phyloP scores from a whole-genome alignment of 2,888 invertebrate genomes.

The Marasmarcha lunaedactyla region DNA sequence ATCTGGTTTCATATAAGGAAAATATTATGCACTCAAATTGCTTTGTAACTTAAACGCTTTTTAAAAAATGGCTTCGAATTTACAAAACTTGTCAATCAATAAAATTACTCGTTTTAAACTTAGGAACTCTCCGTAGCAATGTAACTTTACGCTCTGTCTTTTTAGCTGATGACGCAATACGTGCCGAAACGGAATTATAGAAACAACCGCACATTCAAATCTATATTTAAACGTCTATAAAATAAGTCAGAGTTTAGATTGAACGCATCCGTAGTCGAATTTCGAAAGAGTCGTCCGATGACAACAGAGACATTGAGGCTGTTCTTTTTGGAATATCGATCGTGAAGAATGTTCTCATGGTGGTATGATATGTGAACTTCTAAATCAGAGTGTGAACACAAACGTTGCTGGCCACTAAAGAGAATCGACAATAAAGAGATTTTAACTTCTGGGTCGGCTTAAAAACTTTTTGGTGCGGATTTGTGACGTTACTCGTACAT shows the following conservation, averaged over 20 bases:
- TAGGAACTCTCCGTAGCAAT: no score
- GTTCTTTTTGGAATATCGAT: conserved; percentile 68
- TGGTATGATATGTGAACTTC: conserved; percentile 60
- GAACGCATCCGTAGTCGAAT: conserved; percentile 29
- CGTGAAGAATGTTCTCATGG: conserved; percentile 66
- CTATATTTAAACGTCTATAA: conserved; percentile 15
- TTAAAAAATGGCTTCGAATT: no score
- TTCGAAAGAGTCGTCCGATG: conserved; percentile 62
- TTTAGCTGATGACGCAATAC: conserved; percentile 66
- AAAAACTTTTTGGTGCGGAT: conserved; percentile 35
- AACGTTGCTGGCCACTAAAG: neutral
- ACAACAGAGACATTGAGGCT: conserved; percentile 67
- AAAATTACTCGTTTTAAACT: no score
- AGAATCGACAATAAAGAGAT: neutral
- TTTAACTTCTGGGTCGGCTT: conserved; percentile 39
- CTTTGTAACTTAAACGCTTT: no score
- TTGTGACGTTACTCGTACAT: no score
- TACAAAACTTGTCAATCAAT: conserved; percentile 4
- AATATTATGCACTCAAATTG: no score
- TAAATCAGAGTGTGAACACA: conserved; percentile 15
- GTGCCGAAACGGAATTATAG: conserved; percentile 55
- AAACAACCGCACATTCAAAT: conserved; percentile 22
- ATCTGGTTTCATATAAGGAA: no score
- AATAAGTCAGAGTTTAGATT: conserved; percentile 21
- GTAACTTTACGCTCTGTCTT: conserved; percentile 54